Evolutionary conservation across 2,113 vertebrate species (phyloP).

Genomic region (Trichechus manatus): DNA sequence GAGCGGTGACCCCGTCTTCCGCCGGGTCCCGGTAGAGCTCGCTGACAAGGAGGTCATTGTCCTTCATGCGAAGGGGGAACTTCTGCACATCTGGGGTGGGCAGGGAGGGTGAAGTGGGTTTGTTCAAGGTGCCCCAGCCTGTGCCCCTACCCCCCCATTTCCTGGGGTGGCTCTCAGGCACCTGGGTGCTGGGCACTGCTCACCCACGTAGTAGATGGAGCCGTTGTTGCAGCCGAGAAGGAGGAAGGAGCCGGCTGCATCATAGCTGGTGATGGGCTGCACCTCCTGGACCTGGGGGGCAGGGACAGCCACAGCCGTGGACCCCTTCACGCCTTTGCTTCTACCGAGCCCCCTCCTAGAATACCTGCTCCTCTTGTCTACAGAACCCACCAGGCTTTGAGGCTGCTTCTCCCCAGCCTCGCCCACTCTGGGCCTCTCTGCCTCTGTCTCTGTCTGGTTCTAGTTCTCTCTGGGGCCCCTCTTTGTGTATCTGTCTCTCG

Average conservation of each 20-base stretch:
- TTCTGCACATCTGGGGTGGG: constrained; percentile 93
- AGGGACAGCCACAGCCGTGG: neutral
- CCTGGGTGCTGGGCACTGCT: neutral
- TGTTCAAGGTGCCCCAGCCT: fast-evolving
- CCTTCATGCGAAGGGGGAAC: constrained; percentile 95
- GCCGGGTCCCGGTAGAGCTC: constrained; percentile 95
- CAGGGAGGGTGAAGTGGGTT: fast-evolving
- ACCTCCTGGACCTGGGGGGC: constrained; percentile 93
- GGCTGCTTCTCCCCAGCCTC: neutral
- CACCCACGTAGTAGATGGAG: constrained; percentile 96
- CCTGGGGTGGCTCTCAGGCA: neutral
- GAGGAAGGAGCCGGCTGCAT: constrained; percentile 95
- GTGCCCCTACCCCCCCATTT: no score
- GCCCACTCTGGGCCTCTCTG: neutral
- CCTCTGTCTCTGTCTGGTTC: neutral
- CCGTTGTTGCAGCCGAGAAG: constrained; percentile 96
- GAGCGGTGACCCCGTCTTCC: constrained; percentile 94
- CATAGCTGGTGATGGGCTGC: constrained; percentile 96
- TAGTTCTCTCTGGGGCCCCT: fast-evolving
- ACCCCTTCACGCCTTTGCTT: neutral
- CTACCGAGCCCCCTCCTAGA: fast-evolving
- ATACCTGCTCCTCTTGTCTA: fast-evolving
- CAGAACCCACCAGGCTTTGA: fast-evolving
- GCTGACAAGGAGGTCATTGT: constrained; percentile 95
- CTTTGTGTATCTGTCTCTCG: neutral